Conservation (phyloP, 1,140 invertebrate species). For the Calliphora vicina region DNA sequence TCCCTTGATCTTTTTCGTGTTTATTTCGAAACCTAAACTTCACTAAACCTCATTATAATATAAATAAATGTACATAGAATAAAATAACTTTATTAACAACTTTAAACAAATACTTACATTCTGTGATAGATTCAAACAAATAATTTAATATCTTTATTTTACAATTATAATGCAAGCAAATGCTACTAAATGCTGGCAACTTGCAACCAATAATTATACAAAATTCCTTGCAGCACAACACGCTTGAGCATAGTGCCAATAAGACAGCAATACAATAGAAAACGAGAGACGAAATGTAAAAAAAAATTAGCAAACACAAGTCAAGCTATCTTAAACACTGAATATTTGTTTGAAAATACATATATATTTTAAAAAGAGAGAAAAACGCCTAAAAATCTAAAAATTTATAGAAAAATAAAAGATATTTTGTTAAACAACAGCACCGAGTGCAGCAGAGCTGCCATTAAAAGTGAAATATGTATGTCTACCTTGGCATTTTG, state of each 20-base stretch:
- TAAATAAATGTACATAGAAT: too few relatives aligned
- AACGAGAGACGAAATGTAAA: too few relatives aligned
- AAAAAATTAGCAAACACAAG: neutral
- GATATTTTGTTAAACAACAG: neutral
- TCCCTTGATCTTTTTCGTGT: too few relatives aligned
- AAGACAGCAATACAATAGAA: neutral
- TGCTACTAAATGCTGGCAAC: neutral
- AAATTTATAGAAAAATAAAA: neutral
- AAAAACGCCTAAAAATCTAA: neutral
- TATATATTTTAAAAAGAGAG: neutral
- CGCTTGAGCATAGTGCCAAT: neutral
- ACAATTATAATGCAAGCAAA: neutral
- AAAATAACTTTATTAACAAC: too few relatives aligned
- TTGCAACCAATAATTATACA: neutral
- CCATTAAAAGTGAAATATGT: conserved; percentile 32
- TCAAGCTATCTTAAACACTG: neutral
- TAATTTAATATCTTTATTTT: too few relatives aligned
- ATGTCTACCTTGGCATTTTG: conserved; percentile 19
- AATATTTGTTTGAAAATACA: neutral
- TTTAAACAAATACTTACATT: too few relatives aligned
- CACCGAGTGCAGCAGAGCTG: neutral
- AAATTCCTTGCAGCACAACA: neutral
- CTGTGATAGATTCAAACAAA: too few relatives aligned
- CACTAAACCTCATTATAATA: too few relatives aligned
- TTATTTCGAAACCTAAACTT: too few relatives aligned